phyloP scores from a whole-genome alignment of 2,888 invertebrate species.

The Heteromyza rotundicornis region DNA sequence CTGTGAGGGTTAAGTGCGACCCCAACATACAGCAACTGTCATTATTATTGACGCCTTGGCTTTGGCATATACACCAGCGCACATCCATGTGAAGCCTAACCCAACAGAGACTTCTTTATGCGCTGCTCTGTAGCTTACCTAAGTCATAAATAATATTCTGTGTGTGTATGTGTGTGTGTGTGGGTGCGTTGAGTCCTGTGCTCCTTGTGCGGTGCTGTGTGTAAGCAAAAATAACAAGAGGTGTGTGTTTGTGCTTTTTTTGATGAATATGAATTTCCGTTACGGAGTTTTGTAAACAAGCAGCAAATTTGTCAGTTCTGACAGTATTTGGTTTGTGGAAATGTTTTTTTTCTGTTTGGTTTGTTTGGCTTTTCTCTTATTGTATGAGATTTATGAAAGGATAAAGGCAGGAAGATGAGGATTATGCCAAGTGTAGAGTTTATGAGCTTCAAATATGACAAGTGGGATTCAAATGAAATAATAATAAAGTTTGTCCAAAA shows the following conservation, averaged over 20 bases:
- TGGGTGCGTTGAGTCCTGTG: not conserved
- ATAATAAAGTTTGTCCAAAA: too few relatives aligned
- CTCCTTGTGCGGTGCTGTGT: not conserved
- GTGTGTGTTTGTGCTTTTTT: not conserved
- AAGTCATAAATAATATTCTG: not conserved
- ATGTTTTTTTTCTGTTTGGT: too few relatives aligned
- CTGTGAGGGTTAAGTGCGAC: not conserved
- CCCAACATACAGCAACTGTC: not conserved
- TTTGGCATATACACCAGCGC: not conserved
- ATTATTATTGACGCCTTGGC: constrained; percentile 5
- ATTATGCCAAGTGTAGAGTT: too few relatives aligned
- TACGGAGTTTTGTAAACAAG: not conserved
- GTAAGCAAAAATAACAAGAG: not conserved
- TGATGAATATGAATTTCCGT: not conserved
- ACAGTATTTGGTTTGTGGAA: not conserved
- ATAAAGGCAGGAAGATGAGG: too few relatives aligned
- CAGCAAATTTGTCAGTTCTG: not conserved
- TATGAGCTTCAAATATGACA: too few relatives aligned
- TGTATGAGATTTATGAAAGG: too few relatives aligned
- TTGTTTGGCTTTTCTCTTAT: too few relatives aligned
- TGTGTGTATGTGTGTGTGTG: not conserved
- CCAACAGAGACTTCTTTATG: not conserved
- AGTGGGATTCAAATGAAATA: too few relatives aligned
- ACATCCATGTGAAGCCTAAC: not conserved
- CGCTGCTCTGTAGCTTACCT: not conserved